Percentiles rank a stretch among this genome's conserved stretches.
These are phyloP conservation scores for Vultur gryphus DNA, from an alignment of 2,797 vertebrate genomes.

Conservation along the genomic window DNA sequence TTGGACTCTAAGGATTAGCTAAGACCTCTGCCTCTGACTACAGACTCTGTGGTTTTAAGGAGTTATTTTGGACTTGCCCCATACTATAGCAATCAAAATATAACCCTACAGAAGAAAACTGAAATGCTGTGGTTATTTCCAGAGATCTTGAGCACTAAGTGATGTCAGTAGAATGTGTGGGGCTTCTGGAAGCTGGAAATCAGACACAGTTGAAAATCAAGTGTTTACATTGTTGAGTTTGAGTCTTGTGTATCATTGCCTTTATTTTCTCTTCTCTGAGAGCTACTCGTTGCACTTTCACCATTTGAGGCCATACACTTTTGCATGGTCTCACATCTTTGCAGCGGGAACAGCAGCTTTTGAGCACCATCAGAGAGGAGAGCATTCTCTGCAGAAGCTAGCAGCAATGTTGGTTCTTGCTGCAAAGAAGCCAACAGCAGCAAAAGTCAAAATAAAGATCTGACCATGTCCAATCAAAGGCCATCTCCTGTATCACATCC, in stretches of 20 bases:
- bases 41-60: not conserved
- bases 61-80: not conserved
- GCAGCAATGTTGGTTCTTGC: not conserved
- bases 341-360: not conserved
- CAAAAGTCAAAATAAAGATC: not conserved
- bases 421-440: not conserved
- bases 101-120: not conserved
- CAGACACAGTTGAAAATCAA: not conserved
- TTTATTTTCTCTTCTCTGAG: not conserved
- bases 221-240: not conserved
- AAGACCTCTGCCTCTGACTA: not conserved
- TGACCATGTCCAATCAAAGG: not conserved
- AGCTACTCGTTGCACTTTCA: not conserved
- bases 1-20: not conserved
- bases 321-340: not conserved
- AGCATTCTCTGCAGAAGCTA: not conserved
- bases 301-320: not conserved
- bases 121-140: not conserved
- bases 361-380: not conserved
- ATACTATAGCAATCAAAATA: not conserved
- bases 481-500: not conserved
- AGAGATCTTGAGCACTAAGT: not conserved
- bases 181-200: not conserved
- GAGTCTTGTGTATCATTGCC: not conserved
- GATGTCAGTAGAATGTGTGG: not conserved